Base-by-base conservation (phyloP, 2,113 vertebrate genomes). In the Triplophysa siluroides region DNA sequence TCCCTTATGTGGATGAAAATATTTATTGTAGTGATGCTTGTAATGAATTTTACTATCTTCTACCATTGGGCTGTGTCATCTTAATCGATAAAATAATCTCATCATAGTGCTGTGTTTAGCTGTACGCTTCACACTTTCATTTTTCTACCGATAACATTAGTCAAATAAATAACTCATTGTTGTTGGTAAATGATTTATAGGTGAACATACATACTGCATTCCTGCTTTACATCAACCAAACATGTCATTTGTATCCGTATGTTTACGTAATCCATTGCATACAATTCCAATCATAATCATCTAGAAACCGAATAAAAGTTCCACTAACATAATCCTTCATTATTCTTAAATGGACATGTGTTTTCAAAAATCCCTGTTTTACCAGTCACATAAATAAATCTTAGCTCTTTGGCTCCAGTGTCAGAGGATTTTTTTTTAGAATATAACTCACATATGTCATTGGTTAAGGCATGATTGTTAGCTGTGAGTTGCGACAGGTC, bases 401-500 rank as follows among this genome's bases (percentile, higher is more conserved):
- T 71, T 63, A 71, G 80, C 78, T 85, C 72, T 43, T 33, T 33
- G 38, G 63, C 85, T 81, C 72, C 84, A 89, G 90, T 71, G 81
- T 80, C 79, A 80, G 70, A 87, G 84, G 72, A 83, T 85, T 90
- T 86, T 87, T 85, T 88, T 86, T 86, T 84, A 78, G 73, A 78
- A 82, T 90, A 58, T 86, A 87, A 89, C 84, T 90, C 83, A 81
- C 85, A 88, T 88, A 84, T 90, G 90, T 80, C 80, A 87, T 69
- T 87, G 83, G 82, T 91, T 91, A 86, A 38, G 76, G 79, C 16
- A 26, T 60, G 70, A 85, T 70, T 83, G 83, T 75, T 83, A 74
- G 80, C 84, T 85, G 82, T 80, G 78, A 87, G 84, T 86, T 76
- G 71, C 87, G 88, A 91, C 91, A 88, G 86, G 85, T 90, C 87